These are phyloP conservation scores for Stomatorhinus ivindoensis DNA, from an alignment of 2,113 vertebrate species.

Conservation along the genomic window DNA sequence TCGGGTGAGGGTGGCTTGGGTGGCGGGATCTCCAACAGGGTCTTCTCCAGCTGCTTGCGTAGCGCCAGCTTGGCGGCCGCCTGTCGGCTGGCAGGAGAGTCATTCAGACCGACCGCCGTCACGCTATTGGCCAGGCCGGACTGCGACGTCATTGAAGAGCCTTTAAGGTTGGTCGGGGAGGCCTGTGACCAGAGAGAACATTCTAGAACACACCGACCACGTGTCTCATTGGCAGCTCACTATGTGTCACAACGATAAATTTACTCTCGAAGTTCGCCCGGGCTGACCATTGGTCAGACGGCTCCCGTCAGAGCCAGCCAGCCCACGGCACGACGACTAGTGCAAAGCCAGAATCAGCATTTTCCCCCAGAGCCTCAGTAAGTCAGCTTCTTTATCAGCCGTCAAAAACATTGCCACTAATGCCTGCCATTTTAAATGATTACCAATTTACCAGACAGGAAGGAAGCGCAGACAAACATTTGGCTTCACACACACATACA, in stretches of 20 bases:
- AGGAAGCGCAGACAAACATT: background rate
- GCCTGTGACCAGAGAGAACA: constrained; percentile 50
- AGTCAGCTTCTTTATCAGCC: background rate
- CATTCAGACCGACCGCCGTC: constrained; percentile 58
- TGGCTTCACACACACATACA: background rate
- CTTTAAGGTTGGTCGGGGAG: constrained; percentile 76
- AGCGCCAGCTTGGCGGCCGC: constrained; percentile 88
- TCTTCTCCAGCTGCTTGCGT: constrained; percentile 95
- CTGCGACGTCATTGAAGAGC: constrained; percentile 55
- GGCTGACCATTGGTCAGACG: background rate
- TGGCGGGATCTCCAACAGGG: constrained; percentile 88
- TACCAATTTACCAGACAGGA: background rate
- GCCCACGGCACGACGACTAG: no score
- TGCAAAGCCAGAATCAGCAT: background rate
- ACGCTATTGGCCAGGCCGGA: constrained; percentile 51
- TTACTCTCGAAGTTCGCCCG: background rate
- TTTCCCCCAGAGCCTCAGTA: background rate
- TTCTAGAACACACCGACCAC: background rate
- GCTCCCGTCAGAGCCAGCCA: background rate
- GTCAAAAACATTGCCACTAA: background rate
- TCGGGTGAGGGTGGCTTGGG: constrained; percentile 88
- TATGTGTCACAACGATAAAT: background rate
- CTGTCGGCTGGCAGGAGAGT: constrained; percentile 86
- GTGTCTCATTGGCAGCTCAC: background rate
- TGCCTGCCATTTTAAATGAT: background rate